A percentile compares a stretch with the other conserved stretches of the same genome.
Evolutionary conservation across 2,113 vertebrate genomes (phyloP).

Genomic region (Tyrannus savana): DNA sequence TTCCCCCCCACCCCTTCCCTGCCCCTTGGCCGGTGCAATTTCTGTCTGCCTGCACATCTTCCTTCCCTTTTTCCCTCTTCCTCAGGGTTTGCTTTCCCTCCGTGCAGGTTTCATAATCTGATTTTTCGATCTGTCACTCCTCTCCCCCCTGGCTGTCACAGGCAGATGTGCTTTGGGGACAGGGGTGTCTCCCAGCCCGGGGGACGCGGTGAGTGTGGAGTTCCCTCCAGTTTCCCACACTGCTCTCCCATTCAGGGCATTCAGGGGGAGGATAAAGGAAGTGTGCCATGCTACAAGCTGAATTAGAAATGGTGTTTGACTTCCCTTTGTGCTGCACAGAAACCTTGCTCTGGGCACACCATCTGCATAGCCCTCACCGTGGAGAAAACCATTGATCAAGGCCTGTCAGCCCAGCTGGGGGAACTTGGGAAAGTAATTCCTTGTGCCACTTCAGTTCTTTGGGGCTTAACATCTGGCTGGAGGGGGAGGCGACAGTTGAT

Average conservation of each 20-base stretch:
- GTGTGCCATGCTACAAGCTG: slow-evolving; percentile 94
- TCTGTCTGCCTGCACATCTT: background rate
- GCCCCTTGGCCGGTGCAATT: background rate
- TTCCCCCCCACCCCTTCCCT: background rate
- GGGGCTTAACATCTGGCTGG: slow-evolving; percentile 72
- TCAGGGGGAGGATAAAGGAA: slow-evolving; percentile 83
- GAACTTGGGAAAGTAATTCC: slow-evolving; percentile 61
- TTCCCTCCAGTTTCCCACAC: slow-evolving; percentile 88
- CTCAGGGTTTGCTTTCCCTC: background rate
- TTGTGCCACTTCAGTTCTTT: slow-evolving; percentile 61
- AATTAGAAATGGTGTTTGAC: slow-evolving; percentile 92
- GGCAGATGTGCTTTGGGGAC: slow-evolving; percentile 70
- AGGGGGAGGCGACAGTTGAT: slow-evolving; percentile 39
- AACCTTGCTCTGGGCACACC: slow-evolving; percentile 70
- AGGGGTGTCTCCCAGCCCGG: slow-evolving; percentile 12
- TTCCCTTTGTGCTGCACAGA: slow-evolving; percentile 73
- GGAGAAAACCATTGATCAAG: slow-evolving; percentile 69
- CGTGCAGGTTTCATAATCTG: slow-evolving; percentile 32
- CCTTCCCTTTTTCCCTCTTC: background rate
- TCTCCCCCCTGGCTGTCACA: slow-evolving; percentile 17
- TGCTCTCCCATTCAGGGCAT: slow-evolving; percentile 80
- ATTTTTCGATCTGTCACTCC: slow-evolving; percentile 35
- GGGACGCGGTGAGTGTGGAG: slow-evolving; percentile 68
- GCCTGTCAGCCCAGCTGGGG: slow-evolving; percentile 63
- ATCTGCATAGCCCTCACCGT: slow-evolving; percentile 77